Conservation (phyloP, 2,888 invertebrate genomes). For the Brassicogethes aeneus region DNA sequence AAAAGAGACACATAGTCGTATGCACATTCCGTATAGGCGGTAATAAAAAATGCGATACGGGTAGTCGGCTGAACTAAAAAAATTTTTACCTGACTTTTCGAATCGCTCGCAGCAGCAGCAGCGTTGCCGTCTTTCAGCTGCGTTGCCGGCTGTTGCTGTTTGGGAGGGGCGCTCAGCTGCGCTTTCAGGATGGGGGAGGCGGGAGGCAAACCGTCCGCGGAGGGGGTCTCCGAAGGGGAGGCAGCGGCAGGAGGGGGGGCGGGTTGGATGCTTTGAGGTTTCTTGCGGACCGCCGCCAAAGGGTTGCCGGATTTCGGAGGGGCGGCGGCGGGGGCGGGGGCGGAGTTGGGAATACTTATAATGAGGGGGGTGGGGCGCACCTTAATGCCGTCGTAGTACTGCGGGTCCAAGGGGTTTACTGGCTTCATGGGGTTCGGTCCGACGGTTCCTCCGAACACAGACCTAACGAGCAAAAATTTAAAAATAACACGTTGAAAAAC, state of each 20-base stretch:
- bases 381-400: constrained; percentile 62
- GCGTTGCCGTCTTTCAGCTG: too few relatives aligned
- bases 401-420: constrained; percentile 45
- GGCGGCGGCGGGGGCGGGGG: constrained; percentile 8
- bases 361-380: constrained; percentile 52
- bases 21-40: too few relatives aligned
- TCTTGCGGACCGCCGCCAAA: not conserved
- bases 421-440: constrained; percentile 68
- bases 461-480: constrained; percentile 47
- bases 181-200: constrained; percentile 78
- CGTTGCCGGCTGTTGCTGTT: constrained; percentile 37
- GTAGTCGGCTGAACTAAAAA: not conserved
- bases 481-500: constrained; percentile 7
- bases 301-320: constrained; percentile 28
- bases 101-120: constrained; percentile 47
- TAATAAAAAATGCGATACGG: too few relatives aligned
- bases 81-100: constrained; percentile 48
- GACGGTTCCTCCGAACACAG: constrained; percentile 73
- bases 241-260: not conserved
- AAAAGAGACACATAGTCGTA: too few relatives aligned
- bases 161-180: constrained; percentile 65
- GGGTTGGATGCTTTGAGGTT: not conserved
- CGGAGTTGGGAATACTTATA: constrained; percentile 39
- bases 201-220: constrained; percentile 35
- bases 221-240: not conserved